Evolutionary conservation across 2,113 vertebrate genomes (phyloP).

Genomic region (Garra rufa): DNA sequence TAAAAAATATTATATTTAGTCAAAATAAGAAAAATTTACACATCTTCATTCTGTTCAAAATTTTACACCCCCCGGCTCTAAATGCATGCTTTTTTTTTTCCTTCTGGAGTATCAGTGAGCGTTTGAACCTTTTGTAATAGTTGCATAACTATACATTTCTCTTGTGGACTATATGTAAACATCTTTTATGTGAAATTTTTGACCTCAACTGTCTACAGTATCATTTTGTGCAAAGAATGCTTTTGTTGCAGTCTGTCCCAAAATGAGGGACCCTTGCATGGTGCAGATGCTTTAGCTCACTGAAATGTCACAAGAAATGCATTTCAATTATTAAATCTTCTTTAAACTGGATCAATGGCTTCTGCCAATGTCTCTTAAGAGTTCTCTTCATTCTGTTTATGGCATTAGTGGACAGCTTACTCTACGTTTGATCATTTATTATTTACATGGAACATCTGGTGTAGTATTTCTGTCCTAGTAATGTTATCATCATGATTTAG

Average conservation of each 20-base stretch:
- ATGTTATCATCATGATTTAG: background rate
- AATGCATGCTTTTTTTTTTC: no score
- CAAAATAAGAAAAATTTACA: no score
- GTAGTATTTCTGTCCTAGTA: background rate
- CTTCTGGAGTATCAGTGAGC: no score
- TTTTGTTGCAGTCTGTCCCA: background rate
- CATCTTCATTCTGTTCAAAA: no score
- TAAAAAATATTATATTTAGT: no score
- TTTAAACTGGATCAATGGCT: background rate
- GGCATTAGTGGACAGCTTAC: background rate
- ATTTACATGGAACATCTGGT: constrained; percentile 10
- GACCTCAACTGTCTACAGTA: no score
- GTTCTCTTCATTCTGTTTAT: background rate
- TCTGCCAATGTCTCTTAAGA: background rate
- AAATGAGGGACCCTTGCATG: background rate
- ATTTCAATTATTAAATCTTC: constrained; percentile 7
- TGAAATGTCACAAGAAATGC: background rate
- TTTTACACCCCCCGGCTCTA: no score
- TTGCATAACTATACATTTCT: no score
- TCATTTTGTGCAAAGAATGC: background rate
- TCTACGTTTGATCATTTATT: background rate
- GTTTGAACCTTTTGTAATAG: no score
- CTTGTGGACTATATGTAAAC: no score
- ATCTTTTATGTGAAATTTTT: no score
- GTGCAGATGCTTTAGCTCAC: background rate